phyloP scores from a whole-genome alignment of 2,888 invertebrate genomes.

The Carpatolechia fugitivella region DNA sequence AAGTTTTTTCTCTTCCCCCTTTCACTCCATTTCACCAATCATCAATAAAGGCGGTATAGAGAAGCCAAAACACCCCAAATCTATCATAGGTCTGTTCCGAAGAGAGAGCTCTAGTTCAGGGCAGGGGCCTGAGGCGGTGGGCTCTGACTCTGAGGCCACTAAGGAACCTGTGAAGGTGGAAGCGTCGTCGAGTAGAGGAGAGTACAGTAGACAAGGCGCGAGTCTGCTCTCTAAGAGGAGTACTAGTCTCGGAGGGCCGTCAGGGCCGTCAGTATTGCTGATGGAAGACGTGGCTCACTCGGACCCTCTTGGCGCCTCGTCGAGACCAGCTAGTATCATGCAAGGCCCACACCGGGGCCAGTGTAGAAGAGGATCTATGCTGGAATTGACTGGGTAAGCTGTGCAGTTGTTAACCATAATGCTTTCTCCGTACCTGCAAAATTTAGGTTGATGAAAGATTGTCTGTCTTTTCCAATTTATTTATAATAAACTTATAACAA shows the following conservation, averaged over 20 bases:
- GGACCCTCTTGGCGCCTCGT: slow-evolving; percentile 82
- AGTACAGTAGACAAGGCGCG: slow-evolving; percentile 54
- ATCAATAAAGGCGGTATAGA: slow-evolving; percentile 86
- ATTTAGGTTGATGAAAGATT: too few relatives aligned
- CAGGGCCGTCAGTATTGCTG: slow-evolving; percentile 74
- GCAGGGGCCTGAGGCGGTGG: slow-evolving; percentile 75
- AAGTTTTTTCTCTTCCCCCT: slow-evolving; percentile 48
- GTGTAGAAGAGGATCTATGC: slow-evolving; percentile 88
- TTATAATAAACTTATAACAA: too few relatives aligned
- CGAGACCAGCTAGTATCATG: slow-evolving; percentile 79
- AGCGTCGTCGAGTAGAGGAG: slow-evolving; percentile 65
- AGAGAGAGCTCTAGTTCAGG: slow-evolving; percentile 89
- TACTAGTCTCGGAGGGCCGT: slow-evolving; percentile 67
- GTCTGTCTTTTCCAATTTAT: too few relatives aligned
- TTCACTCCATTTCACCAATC: slow-evolving; percentile 39
- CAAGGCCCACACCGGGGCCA: slow-evolving; percentile 82
- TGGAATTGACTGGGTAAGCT: slow-evolving; percentile 86
- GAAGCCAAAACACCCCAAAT: slow-evolving; percentile 90
- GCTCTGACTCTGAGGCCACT: slow-evolving; percentile 79
- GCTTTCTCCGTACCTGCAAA: too few relatives aligned
- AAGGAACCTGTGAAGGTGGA: slow-evolving; percentile 60
- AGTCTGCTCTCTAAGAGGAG: slow-evolving; percentile 67
- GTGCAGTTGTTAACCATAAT: not conserved
- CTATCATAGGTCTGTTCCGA: slow-evolving; percentile 93
- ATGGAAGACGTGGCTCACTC: slow-evolving; percentile 81